These are phyloP conservation scores for Zapornia atra DNA, from an alignment of 2,113 vertebrate species.

Conservation along the genomic window DNA sequence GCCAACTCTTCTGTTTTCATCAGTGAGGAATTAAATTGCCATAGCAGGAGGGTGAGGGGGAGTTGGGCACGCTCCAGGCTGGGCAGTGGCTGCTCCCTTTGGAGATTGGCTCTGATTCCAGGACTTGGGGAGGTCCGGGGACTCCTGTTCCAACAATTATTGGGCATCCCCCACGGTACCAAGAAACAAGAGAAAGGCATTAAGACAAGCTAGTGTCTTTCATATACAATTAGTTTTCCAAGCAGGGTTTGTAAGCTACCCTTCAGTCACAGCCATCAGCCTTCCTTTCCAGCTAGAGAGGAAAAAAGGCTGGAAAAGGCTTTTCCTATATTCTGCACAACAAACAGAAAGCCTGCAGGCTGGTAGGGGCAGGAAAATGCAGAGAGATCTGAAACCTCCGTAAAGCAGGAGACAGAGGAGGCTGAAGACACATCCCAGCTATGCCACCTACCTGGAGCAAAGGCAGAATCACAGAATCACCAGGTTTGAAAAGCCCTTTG, in stretches of 20 bases:
- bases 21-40: background rate
- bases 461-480: background rate
- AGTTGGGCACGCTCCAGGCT: background rate
- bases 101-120: background rate
- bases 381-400: background rate
- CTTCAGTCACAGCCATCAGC: background rate
- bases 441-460: background rate
- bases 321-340: rapidly evolving
- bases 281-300: background rate
- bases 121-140: background rate
- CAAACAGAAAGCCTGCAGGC: background rate
- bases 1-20: background rate
- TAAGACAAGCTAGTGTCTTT: background rate
- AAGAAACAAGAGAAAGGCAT: background rate
- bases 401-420: background rate
- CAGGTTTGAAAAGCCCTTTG: no score
- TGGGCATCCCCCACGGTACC: background rate
- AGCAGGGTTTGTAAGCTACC: background rate
- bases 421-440: background rate
- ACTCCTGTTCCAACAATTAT: background rate
- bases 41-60: background rate
- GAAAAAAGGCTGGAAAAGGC: background rate
- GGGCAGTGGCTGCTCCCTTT: background rate
- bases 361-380: background rate
- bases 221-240: background rate